Evolutionary conservation across 2,113 vertebrate species (phyloP), one percentile per base, ranked within the genome.

Genomic region (Aptenodytes patagonicus): DNA sequence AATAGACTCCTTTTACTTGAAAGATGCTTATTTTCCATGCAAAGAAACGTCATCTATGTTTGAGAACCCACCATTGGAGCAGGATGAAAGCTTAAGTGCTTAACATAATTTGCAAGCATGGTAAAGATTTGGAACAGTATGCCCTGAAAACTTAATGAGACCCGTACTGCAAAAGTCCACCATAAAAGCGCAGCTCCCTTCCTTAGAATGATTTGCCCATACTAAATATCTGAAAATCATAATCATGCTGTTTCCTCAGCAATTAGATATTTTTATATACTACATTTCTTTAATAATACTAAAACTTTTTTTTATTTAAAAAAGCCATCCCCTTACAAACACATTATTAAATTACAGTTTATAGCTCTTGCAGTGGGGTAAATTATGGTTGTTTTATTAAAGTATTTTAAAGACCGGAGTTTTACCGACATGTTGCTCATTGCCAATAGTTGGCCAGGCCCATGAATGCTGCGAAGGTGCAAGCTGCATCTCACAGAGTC

Each of bases 271-370:
- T 96, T 94, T 94, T 94, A 96, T 95, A 47, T 26, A 42, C 70
- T 87, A 49, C 7, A 34, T 96, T 96, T 96, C 91, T 95, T 95
- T 92, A 95, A 95, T 96, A 97, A 95, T 91, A 66, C 24, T 49
- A 69, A 72, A 85, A 19, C 31, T 31, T 42, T 57, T 60, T 47
- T 58, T 75, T 46, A 71, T 92, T 92, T 89, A 13, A 89, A 93
- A 96, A 90, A 87, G 78, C 61, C 5, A 2, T 83, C 66, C 68
- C 83, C 78, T 89, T 95, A 66, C 87, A 90, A 93, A 88, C 95
- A 93, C 93, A 4, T 91, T 87, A 97, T 97, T 97, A 94, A 97
- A 95, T 95, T 95, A 87, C 81, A 71, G 44, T 95, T 97, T 97
- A 95, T 91, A 77, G 87, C 87, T 84, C 89, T 90, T 82, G 75